These are phyloP conservation scores for Watsonalla cultraria DNA, from an alignment of 2,888 invertebrate species.

Conservation along the genomic window DNA sequence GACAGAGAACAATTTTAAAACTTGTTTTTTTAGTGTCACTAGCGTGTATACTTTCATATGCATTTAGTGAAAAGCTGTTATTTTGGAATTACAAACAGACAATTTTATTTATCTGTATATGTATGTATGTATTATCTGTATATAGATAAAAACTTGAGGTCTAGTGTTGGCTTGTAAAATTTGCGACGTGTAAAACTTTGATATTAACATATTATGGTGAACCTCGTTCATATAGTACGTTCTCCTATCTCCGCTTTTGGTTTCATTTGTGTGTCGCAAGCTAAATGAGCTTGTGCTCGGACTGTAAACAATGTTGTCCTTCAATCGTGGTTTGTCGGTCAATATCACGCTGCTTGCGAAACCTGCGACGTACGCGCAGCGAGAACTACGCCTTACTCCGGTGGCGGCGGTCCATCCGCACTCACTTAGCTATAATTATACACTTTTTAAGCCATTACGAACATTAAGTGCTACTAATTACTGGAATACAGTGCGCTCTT, in stretches of 20 bases:
- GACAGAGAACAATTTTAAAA: too few relatives aligned
- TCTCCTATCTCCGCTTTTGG: slow-evolving; percentile 14
- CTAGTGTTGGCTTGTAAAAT: too few relatives aligned
- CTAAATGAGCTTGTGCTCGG: slow-evolving; percentile 28
- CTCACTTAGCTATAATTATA: slow-evolving; percentile 7
- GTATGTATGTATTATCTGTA: too few relatives aligned
- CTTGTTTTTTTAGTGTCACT: too few relatives aligned
- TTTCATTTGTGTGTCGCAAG: slow-evolving; percentile 30
- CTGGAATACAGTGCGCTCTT: background rate
- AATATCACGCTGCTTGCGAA: slow-evolving; percentile 56
- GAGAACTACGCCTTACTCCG: slow-evolving; percentile 29
- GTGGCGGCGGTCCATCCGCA: slow-evolving; percentile 25
- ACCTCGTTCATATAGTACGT: slow-evolving; percentile 6
- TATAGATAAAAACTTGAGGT: too few relatives aligned
- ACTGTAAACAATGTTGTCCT: slow-evolving; percentile 51
- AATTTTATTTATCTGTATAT: too few relatives aligned
- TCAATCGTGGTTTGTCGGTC: slow-evolving; percentile 60
- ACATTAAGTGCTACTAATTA: background rate
- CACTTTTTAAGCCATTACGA: background rate
- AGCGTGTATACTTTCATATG: too few relatives aligned
- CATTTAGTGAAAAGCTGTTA: too few relatives aligned
- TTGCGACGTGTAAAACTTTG: too few relatives aligned
- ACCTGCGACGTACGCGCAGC: slow-evolving; percentile 32
- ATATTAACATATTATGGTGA: background rate
- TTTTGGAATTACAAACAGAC: too few relatives aligned